These are phyloP conservation scores for Cryptocheilus praepositus DNA, from an alignment of 2,888 invertebrate genomes.

Conservation along the genomic window DNA sequence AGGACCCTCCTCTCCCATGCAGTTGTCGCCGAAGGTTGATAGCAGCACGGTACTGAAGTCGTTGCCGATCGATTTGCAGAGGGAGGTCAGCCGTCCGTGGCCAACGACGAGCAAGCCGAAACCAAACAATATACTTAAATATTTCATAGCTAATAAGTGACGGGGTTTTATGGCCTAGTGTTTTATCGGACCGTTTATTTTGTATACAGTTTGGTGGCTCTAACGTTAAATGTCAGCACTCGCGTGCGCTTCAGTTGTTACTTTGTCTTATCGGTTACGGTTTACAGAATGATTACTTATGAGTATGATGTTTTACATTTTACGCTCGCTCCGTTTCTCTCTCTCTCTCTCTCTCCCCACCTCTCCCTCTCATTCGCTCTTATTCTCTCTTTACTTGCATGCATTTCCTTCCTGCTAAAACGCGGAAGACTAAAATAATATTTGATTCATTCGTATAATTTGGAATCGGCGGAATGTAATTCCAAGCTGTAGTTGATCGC, in stretches of 20 bases:
- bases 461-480: not conserved
- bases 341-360: too few relatives aligned
- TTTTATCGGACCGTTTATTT: constrained; percentile 40
- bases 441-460: too few relatives aligned
- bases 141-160: constrained; percentile 73
- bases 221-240: constrained; percentile 56
- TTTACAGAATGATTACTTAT: too few relatives aligned
- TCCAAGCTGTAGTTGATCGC: constrained; percentile 15
- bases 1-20: constrained; percentile 66
- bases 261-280: too few relatives aligned
- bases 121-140: constrained; percentile 72
- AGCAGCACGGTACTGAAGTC: constrained; percentile 79
- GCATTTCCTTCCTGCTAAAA: too few relatives aligned
- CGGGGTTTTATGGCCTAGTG: constrained; percentile 50
- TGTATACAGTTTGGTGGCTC: constrained; percentile 39
- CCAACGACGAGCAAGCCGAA: constrained; percentile 68
- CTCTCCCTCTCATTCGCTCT: too few relatives aligned
- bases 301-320: too few relatives aligned
- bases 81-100: constrained; percentile 78
- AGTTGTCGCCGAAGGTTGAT: constrained; percentile 76
- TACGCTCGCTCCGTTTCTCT: too few relatives aligned
- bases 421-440: too few relatives aligned
- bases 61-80: constrained; percentile 83
- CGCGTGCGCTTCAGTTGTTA: constrained; percentile 17
- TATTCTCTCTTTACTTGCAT: too few relatives aligned